A percentile compares a stretch with the other conserved stretches of the same genome.
phyloP scores from a whole-genome alignment of 2,113 vertebrate species.

The Semnopithecus entellus region DNA sequence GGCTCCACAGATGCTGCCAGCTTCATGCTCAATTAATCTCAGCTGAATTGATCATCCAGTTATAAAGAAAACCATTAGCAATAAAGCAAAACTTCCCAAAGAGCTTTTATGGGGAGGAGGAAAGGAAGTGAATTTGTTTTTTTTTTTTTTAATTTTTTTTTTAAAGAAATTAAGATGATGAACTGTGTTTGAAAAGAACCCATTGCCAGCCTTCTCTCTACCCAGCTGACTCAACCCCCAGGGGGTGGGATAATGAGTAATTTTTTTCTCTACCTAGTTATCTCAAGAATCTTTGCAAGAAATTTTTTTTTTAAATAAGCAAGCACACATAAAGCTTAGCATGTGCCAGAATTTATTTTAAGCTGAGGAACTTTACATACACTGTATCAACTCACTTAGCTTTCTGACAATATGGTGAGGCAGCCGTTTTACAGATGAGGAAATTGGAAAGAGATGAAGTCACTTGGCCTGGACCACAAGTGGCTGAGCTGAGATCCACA shows the following conservation, averaged over 20 bases:
- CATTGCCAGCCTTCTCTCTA: not conserved
- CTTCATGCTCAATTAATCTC: conserved; percentile 80
- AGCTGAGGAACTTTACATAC: not conserved
- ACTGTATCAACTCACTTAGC: not conserved
- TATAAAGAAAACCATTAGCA: conserved; percentile 76
- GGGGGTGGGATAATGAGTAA: not conserved
- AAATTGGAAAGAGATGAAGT: not conserved
- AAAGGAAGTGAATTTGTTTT: conserved; percentile 48
- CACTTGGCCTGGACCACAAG: too few species aligned
- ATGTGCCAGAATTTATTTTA: not conserved
- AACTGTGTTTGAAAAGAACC: conserved; percentile 57
- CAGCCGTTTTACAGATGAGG: not conserved
- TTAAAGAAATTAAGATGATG: conserved; percentile 64
- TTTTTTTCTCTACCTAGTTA: not conserved
- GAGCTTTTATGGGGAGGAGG: conserved; percentile 61
- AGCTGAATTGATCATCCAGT: conserved; percentile 72
- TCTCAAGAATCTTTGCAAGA: conserved; percentile 6
- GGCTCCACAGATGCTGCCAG: conserved; percentile 64
- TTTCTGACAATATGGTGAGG: not conserved
- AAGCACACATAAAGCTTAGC: not conserved
- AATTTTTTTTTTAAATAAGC: conserved; percentile 36
- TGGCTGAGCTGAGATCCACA: not conserved
- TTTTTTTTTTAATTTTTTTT: not conserved
- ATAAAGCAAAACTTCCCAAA: conserved; percentile 74
- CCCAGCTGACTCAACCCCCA: conserved; percentile 23